phyloP scores from a whole-genome alignment of 2,797 vertebrate species.

The Selene dorsalis region DNA sequence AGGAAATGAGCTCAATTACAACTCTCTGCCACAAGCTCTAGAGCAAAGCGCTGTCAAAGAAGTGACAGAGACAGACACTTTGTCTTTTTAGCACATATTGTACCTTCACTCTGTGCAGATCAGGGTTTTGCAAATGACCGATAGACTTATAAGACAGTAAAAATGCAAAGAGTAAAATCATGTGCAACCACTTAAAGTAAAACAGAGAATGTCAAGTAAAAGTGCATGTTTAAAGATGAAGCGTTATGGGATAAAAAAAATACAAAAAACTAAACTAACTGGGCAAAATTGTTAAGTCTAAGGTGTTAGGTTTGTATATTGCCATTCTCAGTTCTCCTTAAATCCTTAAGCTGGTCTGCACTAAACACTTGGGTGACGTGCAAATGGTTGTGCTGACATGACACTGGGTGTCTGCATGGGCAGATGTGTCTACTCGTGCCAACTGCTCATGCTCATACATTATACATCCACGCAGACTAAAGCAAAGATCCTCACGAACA shows the following conservation, averaged over 20 bases:
- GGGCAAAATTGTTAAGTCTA: neutral
- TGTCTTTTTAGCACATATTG: neutral
- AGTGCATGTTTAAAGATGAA: neutral
- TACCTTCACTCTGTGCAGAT: neutral
- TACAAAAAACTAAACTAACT: neutral
- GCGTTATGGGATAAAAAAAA: neutral
- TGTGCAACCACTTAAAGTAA: neutral
- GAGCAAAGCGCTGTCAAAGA: neutral
- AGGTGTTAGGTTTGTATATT: neutral
- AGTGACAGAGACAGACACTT: neutral
- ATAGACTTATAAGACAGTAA: neutral
- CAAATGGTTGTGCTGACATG: neutral
- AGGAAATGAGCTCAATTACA: slow-evolving; percentile 9
- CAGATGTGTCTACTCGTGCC: slow-evolving; percentile 6
- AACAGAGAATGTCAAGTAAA: neutral
- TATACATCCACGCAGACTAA: neutral
- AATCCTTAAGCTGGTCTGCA: neutral
- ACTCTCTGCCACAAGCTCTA: neutral
- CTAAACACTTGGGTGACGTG: neutral
- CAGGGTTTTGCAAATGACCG: neutral
- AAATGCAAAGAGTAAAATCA: neutral
- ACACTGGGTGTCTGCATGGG: neutral
- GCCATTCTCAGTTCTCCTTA: neutral
- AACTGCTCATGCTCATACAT: slow-evolving; percentile 1
- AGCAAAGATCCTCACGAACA: neutral